Base-by-base conservation (phyloP, 2,113 vertebrate genomes). In the Varanus komodoensis region DNA sequence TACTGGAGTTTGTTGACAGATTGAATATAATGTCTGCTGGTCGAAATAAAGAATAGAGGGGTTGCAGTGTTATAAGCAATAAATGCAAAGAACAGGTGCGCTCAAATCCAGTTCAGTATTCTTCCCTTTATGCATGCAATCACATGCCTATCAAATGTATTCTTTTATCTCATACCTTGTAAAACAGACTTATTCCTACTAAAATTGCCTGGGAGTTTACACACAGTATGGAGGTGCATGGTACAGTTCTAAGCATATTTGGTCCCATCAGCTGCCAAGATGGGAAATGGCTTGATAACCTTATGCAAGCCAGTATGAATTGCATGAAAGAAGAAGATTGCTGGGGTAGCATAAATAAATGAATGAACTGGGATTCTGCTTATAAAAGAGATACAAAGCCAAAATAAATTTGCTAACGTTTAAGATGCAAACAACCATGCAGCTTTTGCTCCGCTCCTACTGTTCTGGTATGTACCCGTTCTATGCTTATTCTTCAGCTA, bases 391-490 rank as follows among this genome's bases (percentile, higher is more conserved):
- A 6, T 86, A 38, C 61, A 75, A 32, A 61, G 50, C 68, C 84
- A 75, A 86, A 86, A 86, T 87, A 61, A 57, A 77, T 87, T 25
- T 77, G 32, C 14, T 57, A 74, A 12, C 48, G 15, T 86, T 73
- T 86, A 74, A 86, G 32, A 86, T 57, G 71, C 52, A 75, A 87
- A 44, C 25, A 12, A 75, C n/a, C n/a, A 1, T 86, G 32, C 69
- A 77, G 71, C 44, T 87, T 75, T 57, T 77, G 23, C n/a, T 38
- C 27, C n/a, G 15, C 50, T 75, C 52, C 52, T 34, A 50, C 50
- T 75, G 29, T 87, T 75, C 21, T 54, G 69, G 50, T 44, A 77
- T 87, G 34, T 44, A 61, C 21, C 6, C 52, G 27, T 75, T 77
- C 48, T 57, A 32, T 34, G 54, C 50, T 74, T 74, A 54, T 87